A percentile compares a stretch with the other conserved stretches of the same genome.
phyloP scores from a whole-genome alignment of 1,140 invertebrate species.

The Magallana gigas region DNA sequence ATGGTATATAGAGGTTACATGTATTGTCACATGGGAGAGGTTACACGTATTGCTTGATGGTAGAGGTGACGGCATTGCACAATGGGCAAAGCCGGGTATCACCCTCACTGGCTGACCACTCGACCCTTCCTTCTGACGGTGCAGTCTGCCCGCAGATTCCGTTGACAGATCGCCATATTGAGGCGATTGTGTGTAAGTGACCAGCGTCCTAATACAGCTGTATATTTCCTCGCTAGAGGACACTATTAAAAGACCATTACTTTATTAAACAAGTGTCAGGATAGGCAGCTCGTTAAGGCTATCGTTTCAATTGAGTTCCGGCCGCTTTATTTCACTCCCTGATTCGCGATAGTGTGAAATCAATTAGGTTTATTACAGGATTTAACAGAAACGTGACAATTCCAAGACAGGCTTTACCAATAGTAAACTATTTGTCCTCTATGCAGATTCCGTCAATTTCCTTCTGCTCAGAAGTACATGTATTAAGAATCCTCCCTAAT shows the following conservation, averaged over 20 bases:
- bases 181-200: conserved; percentile 16
- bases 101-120: no score
- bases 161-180: conserved; percentile 18
- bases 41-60: no score
- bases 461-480: no score
- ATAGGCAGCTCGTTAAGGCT: conserved; percentile 16
- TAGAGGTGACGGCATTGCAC: no score
- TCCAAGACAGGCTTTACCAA: background rate
- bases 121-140: background rate
- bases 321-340: background rate
- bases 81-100: no score
- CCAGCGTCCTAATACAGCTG: conserved; percentile 29
- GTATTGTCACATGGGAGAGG: no score
- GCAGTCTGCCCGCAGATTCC: background rate
- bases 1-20: no score
- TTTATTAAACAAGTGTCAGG: conserved; percentile 22
- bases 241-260: conserved; percentile 31
- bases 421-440: no score
- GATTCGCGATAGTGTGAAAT: conserved; percentile 11
- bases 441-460: no score
- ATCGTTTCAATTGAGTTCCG: conserved; percentile 14
- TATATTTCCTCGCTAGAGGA: conserved; percentile 27
- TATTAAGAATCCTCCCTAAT: no score
- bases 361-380: conserved; percentile 29
- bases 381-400: conserved; percentile 1